Evolutionary conservation across 1,140 invertebrate species (phyloP).

Genomic region (Mya arenaria): DNA sequence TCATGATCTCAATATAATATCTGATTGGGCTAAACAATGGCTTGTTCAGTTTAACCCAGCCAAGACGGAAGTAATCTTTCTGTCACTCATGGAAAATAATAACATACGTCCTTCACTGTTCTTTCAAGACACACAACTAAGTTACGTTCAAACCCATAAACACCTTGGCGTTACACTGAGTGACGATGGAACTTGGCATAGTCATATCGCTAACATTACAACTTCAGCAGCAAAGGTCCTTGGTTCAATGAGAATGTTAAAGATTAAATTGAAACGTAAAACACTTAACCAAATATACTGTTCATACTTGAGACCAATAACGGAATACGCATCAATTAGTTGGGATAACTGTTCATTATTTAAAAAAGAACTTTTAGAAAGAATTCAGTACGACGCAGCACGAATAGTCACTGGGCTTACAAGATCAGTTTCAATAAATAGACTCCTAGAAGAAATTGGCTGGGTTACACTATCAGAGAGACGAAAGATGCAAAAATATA

Average conservation of each 20-base stretch:
- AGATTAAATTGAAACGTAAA: slow-evolving; percentile 9
- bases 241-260: slow-evolving; percentile 8
- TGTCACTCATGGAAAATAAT: neutral
- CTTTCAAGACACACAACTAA: neutral
- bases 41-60: neutral
- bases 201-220: slow-evolving; percentile 18
- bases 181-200: neutral
- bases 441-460: slow-evolving; percentile 18
- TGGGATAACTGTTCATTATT: slow-evolving; percentile 19
- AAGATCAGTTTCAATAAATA: neutral
- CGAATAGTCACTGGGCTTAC: slow-evolving; percentile 21
- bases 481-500: slow-evolving; percentile 20
- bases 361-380: slow-evolving; percentile 16
- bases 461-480: neutral
- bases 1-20: neutral
- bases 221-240: slow-evolving; percentile 4
- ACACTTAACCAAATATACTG: slow-evolving; percentile 33
- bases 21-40: neutral
- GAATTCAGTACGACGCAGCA: slow-evolving; percentile 28
- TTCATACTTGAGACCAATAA: slow-evolving; percentile 14
- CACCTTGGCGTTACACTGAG: neutral
- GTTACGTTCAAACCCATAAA: neutral
- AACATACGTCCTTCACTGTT: neutral
- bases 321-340: slow-evolving; percentile 9
- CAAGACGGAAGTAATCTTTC: slow-evolving; percentile 6